Base-by-base conservation (phyloP, 2,113 vertebrate species). In the Neodon shergylaensis region DNA sequence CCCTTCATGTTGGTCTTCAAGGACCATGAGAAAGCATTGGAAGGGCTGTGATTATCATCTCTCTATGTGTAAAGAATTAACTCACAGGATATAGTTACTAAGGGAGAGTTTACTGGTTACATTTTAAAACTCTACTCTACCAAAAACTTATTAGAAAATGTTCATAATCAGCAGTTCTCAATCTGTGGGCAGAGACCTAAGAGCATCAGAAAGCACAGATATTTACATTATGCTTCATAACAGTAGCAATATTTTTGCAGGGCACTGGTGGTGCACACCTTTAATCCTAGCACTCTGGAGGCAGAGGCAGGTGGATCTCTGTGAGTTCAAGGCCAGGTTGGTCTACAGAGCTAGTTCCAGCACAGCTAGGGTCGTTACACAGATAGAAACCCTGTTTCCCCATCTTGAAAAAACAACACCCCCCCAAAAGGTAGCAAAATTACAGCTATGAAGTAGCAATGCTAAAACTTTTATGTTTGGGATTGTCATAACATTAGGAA, bases 61-160 rank as follows among this genome's bases (percentile, higher is more conserved):
- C 7, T 10, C 1, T 26, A 28, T 78, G 19, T 91, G 4, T 88
- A 74, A 93, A 72, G 42, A 90, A 92, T 33, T 89, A 88, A 84
- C 78, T 47, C 81, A 28, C 10, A 82, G 44, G 42, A 93, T 84
- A 83, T 33, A n/a, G 17, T 76, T 72, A 72, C 33, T 42, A 42
- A 73, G 28, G 10, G 19, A 90, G 63, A 83, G 7, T 66, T 66
- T 36, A 47, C 65, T 66, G 78, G n/a, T 81, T 91, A n/a, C 39
- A 74, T 65, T 92, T 72, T 33, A 96, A 93, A 77, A 44, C 36
- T 84, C 24, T 12, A 36, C 77, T 91, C 28, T 19, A 49, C 78
- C 70, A 83, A 95, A 90, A 96, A 85, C 26, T 44, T 65, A 54
- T 70, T 76, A 77, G n/a, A 96, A 87, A 95, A 61, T 6, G 49